Conservation (phyloP, 2,888 invertebrate species). For the Plutella xylostella region DNA sequence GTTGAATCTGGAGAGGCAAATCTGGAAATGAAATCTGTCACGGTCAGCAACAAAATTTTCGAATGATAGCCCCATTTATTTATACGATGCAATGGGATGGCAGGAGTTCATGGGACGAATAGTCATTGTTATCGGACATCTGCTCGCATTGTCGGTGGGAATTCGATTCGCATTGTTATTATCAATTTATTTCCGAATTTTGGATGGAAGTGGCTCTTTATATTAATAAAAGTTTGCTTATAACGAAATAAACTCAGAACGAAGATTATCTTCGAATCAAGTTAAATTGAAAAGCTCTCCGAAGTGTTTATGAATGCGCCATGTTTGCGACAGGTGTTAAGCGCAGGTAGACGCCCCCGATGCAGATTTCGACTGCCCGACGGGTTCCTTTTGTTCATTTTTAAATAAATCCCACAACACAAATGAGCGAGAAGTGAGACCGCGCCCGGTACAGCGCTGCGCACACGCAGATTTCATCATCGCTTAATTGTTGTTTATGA, state of each 20-base stretch:
- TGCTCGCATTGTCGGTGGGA: conserved; percentile 34
- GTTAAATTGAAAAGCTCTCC: too few relatives aligned
- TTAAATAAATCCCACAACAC: conserved; percentile 22
- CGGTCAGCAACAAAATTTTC: too few relatives aligned
- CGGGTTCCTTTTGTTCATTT: conserved; percentile 32
- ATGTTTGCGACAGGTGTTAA: conserved; percentile 23
- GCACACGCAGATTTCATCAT: too few relatives aligned
- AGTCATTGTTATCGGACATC: conserved; percentile 40
- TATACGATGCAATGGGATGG: neutral
- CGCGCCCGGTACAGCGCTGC: too few relatives aligned
- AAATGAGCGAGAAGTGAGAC: too few relatives aligned
- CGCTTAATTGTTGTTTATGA: too few relatives aligned
- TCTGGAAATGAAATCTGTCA: too few relatives aligned
- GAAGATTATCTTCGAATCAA: too few relatives aligned
- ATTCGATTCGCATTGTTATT: conserved; percentile 20
- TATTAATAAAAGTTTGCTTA: neutral
- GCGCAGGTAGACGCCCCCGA: conserved; percentile 48
- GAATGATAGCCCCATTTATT: too few relatives aligned
- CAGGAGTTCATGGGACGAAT: conserved; percentile 30
- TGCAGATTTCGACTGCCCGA: conserved; percentile 26
- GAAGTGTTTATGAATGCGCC: neutral
- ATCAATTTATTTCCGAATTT: conserved; percentile 2
- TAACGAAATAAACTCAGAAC: neutral
- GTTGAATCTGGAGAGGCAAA: too few relatives aligned
- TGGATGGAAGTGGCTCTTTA: neutral